Base-by-base conservation (phyloP, 1,140 invertebrate species). In the Watersipora subatra region DNA sequence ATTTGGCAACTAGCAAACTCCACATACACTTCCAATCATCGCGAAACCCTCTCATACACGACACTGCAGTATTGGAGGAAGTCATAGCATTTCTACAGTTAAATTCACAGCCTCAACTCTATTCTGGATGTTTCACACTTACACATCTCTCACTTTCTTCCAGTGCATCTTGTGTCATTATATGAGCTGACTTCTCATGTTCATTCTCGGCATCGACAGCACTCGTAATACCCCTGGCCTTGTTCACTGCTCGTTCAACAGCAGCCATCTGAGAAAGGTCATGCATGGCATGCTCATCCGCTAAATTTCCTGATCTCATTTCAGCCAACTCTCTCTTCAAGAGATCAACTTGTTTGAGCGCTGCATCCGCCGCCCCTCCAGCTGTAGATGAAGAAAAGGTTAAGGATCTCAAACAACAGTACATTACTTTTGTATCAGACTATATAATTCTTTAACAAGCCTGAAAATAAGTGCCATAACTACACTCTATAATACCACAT, bases 321-420 rank as follows among this genome's bases (percentile, higher is more conserved):
- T 80, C 77, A 3, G 78, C 78, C 28, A 80, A 65, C 65, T 80
- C 77, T 66, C 76, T 79, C 72, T 80, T 79, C 24, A 80, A 68
- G 29, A 75, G 64, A 24, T 76, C 69, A 22, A 80, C 76, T 64
- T 80, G 76, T 24, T 80, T 78, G 27, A 80, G 64, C 7, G 76
- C 76, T 64, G 77, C 73, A 65, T 78, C 75, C 7, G 58, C 58
- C 7, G 58, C 58, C 22, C 22, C 58, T 12, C 22, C 58, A 24
- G 58, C 34, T 46, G 7, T n/a, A 46, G n/a, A n/a, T n/a, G n/a
- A n/a, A n/a, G n/a, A n/a, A n/a, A n/a, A n/a, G n/a, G n/a, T n/a
- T n/a, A n/a, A n/a, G n/a, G n/a, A n/a, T n/a, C n/a, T n/a, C n/a
- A n/a, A n/a, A n/a, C n/a, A n/a, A n/a, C n/a, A n/a, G n/a, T n/a